These are phyloP conservation scores for Gymnorhina tibicen DNA, from an alignment of 2,113 vertebrate genomes.

Conservation along the genomic window DNA sequence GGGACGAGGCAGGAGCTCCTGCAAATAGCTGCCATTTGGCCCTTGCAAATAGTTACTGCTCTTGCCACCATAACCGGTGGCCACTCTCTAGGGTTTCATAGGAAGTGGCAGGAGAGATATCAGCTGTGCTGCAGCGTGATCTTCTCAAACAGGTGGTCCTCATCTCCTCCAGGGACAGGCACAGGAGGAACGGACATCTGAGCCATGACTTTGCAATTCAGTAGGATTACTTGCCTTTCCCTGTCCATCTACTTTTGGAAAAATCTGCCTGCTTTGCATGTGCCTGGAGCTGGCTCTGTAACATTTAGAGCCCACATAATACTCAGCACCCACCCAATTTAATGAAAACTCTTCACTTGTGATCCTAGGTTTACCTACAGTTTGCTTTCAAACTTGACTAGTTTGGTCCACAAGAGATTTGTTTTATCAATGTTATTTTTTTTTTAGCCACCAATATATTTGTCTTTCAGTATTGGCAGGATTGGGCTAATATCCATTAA, in stretches of 20 bases:
- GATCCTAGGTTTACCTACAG: background rate
- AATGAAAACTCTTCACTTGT: background rate
- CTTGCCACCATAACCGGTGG: background rate
- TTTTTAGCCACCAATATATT: background rate
- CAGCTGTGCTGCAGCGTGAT: constrained; percentile 44
- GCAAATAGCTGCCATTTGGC: constrained; percentile 1
- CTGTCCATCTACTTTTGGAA: background rate
- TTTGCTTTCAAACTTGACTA: background rate
- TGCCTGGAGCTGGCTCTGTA: background rate
- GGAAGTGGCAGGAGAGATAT: background rate
- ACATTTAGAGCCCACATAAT: background rate
- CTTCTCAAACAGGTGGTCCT: constrained; percentile 49
- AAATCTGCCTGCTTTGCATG: background rate
- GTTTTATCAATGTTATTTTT: background rate
- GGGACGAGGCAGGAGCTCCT: background rate
- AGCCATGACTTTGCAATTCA: constrained; percentile 52
- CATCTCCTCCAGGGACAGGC: constrained; percentile 47
- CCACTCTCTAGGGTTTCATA: constrained; percentile 36
- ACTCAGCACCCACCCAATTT: background rate
- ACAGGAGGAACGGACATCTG: constrained; percentile 46
- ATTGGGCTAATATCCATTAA: background rate
- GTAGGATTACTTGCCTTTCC: background rate
- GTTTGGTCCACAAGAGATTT: background rate
- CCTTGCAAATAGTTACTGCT: background rate
- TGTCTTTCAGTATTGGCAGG: background rate